Percentiles rank a stretch among this genome's conserved stretches.
Conservation (phyloP, 1,140 invertebrate genomes). For the Euwallacea similis region DNA sequence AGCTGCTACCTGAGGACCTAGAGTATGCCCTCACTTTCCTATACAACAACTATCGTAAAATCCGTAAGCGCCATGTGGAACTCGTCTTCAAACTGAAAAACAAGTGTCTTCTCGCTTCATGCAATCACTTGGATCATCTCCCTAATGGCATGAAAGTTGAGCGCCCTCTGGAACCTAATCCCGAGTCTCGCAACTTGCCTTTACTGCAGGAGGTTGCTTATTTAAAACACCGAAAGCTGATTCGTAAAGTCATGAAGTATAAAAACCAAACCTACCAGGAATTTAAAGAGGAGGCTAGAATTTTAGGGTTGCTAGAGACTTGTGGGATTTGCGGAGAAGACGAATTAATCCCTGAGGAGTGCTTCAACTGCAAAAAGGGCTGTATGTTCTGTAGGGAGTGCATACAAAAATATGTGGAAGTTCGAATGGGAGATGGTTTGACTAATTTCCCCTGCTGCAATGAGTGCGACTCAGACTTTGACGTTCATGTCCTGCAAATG, state of each 20-base stretch:
- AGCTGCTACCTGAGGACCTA: constrained; percentile 35
- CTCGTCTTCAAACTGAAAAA: constrained; percentile 45
- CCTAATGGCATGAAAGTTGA: constrained; percentile 45
- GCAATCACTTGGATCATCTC: constrained; percentile 37
- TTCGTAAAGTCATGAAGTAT: constrained; percentile 52
- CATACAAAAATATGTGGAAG: constrained; percentile 57
- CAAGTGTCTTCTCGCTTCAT: constrained; percentile 39
- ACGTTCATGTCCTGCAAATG: constrained; percentile 55
- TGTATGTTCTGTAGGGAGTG: constrained; percentile 66
- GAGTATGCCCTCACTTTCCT: constrained; percentile 51
- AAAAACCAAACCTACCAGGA: constrained; percentile 47
- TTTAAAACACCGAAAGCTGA: constrained; percentile 54
- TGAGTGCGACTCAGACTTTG: constrained; percentile 56
- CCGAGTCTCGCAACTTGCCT: constrained; percentile 49
- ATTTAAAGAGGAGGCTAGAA: constrained; percentile 50
- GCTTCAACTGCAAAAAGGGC: constrained; percentile 58
- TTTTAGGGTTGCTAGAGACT: constrained; percentile 45
- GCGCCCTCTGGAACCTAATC: constrained; percentile 29
- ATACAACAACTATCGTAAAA: constrained; percentile 45
- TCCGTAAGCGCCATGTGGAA: constrained; percentile 44
- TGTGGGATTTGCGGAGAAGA: constrained; percentile 66
- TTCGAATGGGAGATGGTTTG: constrained; percentile 35
- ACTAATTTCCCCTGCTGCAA: constrained; percentile 32
- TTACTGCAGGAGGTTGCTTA: constrained; percentile 60
- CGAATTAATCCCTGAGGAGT: constrained; percentile 63